Conservation (phyloP, 2,797 vertebrate species). For the Thamnophis elegans region DNA sequence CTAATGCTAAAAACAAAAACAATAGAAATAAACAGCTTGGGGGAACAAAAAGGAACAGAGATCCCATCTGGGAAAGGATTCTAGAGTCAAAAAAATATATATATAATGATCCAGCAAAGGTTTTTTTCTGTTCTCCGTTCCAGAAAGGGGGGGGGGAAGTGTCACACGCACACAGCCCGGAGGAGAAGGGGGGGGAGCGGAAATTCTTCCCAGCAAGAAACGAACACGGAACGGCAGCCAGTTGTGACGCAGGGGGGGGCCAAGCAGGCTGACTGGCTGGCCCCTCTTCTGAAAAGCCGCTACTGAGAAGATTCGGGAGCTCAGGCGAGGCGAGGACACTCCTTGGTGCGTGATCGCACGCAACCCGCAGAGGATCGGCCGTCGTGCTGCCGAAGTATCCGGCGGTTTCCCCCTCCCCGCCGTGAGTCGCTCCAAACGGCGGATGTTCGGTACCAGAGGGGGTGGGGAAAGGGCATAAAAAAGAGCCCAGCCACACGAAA, state of each 20-base stretch:
- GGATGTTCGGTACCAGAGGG: constrained; percentile 17
- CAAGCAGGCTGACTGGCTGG: background rate
- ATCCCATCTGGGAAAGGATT: constrained; percentile 19
- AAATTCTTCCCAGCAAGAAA: constrained; percentile 5
- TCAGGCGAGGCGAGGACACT: background rate
- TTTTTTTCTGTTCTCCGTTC: background rate
- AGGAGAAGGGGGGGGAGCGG: too few species aligned
- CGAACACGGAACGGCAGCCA: constrained; percentile 47
- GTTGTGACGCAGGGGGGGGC: constrained; percentile 7
- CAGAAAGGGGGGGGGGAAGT: constrained; percentile 48
- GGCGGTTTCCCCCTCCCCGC: background rate
- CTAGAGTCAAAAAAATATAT: constrained; percentile 33
- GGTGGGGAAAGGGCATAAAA: too few species aligned
- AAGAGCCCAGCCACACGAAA: background rate
- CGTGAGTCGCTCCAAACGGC: constrained; percentile 45
- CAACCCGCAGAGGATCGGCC: constrained; percentile 21
- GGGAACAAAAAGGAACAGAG: background rate
- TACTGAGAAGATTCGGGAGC: background rate
- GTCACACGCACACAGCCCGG: background rate
- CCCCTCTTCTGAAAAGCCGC: constrained; percentile 14
- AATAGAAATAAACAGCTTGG: background rate
- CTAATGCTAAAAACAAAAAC: constrained; percentile 31
- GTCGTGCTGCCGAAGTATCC: constrained; percentile 30
- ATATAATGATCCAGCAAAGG: background rate
- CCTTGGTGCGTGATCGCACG: background rate